A percentile compares a stretch with the other conserved stretches of the same genome.
Conservation (phyloP, 2,888 invertebrate genomes). For the Tillus elongatus region DNA sequence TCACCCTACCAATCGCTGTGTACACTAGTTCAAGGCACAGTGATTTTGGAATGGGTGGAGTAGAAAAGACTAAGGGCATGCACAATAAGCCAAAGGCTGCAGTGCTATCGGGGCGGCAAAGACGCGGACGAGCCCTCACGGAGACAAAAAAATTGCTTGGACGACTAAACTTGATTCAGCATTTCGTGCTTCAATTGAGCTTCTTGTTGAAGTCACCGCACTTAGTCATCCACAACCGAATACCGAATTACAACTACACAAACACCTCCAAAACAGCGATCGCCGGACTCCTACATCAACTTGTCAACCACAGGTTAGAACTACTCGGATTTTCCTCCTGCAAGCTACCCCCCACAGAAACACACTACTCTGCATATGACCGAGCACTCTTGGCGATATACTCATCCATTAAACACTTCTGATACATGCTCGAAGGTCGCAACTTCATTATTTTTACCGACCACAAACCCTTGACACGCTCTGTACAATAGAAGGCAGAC, state of each 20-base stretch:
- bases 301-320: background rate
- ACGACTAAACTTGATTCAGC: slow-evolving; percentile 3
- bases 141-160: slow-evolving; percentile 5
- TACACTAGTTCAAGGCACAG: no score
- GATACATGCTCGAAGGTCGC: slow-evolving; percentile 6
- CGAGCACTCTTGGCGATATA: slow-evolving; percentile 5
- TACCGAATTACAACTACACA: background rate
- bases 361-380: slow-evolving; percentile 7
- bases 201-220: slow-evolving; percentile 6
- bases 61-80: no score
- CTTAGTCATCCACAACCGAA: slow-evolving; percentile 1
- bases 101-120: no score
- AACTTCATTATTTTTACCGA: slow-evolving; percentile 9
- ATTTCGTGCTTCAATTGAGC: slow-evolving; percentile 5
- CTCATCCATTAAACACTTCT: slow-evolving; percentile 5
- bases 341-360: slow-evolving; percentile 5
- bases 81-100: no score
- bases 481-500: slow-evolving; percentile 6
- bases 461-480: slow-evolving; percentile 4
- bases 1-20: no score
- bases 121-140: no score
- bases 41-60: no score
- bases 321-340: slow-evolving; percentile 4
- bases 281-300: slow-evolving; percentile 6
- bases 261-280: slow-evolving; percentile 5